Evolutionary conservation across 2,888 invertebrate genomes (phyloP), one percentile per base, ranked within the genome.

Genomic region (Tetragonisca angustula): DNA sequence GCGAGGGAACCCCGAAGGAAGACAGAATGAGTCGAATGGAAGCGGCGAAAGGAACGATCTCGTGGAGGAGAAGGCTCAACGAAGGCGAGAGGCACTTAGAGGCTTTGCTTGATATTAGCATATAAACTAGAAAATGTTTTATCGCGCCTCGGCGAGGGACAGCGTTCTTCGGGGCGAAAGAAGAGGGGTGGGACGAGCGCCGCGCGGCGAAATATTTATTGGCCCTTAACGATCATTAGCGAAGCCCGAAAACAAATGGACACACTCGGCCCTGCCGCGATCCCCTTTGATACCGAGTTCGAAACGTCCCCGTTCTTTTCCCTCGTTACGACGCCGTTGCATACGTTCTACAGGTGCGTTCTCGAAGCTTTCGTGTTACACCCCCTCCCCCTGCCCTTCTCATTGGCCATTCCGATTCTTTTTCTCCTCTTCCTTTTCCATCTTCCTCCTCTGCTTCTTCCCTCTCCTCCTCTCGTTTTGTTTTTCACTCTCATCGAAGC

Each of bases 61-160:
- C 49, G 62, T 73, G 19, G 72, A 52, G 43, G 52, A 52, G 52
- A 49, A n/a, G 19, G 17, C 32, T 32, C 77, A 52, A 19, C 61
- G 6, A 17, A 52, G 36, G 68, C 32, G 72, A 69, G 50, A 65
- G 56, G 56, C 74, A 78, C 73, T 78, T 54, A 70, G 64, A 73
- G 72, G 49, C 76, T 50, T 43, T 21, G 69, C 61, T 36, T 65
- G 87, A 83, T 76, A 88, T 84, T 88, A 87, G 84, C 79, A 87
- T 88, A 83, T 84, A 87, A 88, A 88, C 84, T 87, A 74, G 81
- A 88, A 85, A 88, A 81, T 81, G 77, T 88, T 83, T 88, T 88
- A 87, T 81, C 76, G 77, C 72, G 68, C 56, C 54, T 75, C 11
- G 52, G 32, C 52, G 78, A 77, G 43, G 43, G 71, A 64, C 36